phyloP scores from a whole-genome alignment of 2,797 vertebrate genomes.

The Momotus momota region DNA sequence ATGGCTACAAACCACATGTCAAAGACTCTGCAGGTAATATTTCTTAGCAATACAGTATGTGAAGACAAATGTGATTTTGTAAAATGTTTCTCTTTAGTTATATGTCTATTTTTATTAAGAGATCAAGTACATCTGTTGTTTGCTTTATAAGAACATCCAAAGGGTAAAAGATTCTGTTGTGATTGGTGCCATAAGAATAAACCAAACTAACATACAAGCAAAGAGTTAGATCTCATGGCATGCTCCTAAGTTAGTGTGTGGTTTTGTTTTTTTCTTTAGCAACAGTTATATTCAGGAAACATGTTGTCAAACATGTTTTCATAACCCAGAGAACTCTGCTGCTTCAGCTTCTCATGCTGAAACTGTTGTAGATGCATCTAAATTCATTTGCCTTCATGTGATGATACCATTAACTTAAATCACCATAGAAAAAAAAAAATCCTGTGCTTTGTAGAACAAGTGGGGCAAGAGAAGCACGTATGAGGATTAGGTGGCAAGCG shows the following conservation, averaged over 20 bases:
- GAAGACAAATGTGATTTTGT: background rate
- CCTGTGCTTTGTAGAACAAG: background rate
- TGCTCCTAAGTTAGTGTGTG: background rate
- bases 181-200: background rate
- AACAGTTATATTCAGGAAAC: background rate
- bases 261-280: background rate
- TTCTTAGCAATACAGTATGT: background rate
- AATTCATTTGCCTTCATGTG: background rate
- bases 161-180: background rate
- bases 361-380: background rate
- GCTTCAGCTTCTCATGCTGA: background rate
- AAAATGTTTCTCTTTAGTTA: background rate
- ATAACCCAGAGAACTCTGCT: background rate
- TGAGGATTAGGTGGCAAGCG: background rate
- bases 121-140: background rate
- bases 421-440: background rate
- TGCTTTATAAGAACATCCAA: background rate
- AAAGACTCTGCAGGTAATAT: conserved; percentile 76
- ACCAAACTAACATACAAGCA: background rate
- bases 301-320: background rate
- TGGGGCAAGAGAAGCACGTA: background rate
- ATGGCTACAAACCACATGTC: conserved; percentile 82
- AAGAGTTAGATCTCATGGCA: background rate
- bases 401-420: background rate
- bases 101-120: background rate